Evolutionary conservation across 1,140 invertebrate genomes (phyloP).

Genomic region (Hycleus phaleratus): DNA sequence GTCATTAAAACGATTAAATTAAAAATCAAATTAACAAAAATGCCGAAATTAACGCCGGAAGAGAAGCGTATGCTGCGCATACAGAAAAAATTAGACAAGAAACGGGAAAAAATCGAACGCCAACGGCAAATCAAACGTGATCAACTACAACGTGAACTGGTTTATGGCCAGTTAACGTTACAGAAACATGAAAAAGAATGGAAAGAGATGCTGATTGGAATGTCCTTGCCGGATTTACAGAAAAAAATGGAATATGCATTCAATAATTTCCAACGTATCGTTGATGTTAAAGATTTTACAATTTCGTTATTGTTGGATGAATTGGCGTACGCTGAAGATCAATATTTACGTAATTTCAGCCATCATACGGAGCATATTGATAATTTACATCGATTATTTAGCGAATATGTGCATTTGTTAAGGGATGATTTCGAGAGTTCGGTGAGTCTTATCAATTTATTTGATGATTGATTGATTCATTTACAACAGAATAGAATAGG

Average conservation of each 20-base stretch:
- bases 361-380: slow-evolving; percentile 32
- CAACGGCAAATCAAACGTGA: slow-evolving; percentile 26
- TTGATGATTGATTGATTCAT: neutral
- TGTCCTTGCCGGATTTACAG: slow-evolving; percentile 27
- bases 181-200: slow-evolving; percentile 31
- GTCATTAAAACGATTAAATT: no score
- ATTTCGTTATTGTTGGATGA: slow-evolving; percentile 37
- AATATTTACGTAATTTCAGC: slow-evolving; percentile 27
- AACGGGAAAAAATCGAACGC: slow-evolving; percentile 21
- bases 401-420: slow-evolving; percentile 25
- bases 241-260: slow-evolving; percentile 32
- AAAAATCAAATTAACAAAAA: no score
- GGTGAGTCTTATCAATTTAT: neutral
- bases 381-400: slow-evolving; percentile 25
- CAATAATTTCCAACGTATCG: slow-evolving; percentile 31
- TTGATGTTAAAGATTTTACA: slow-evolving; percentile 35
- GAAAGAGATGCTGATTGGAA: slow-evolving; percentile 31
- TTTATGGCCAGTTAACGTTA: slow-evolving; percentile 27
- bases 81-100: slow-evolving; percentile 22
- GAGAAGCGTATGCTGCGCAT: slow-evolving; percentile 16
- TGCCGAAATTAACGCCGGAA: slow-evolving; percentile 4
- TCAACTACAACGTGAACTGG: slow-evolving; percentile 25
- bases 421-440: slow-evolving; percentile 15
- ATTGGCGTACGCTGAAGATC: slow-evolving; percentile 26
- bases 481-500: no score